Conservation (phyloP, 92 coral and sea anemone genomes). For the Scolanthus callimorphus region DNA sequence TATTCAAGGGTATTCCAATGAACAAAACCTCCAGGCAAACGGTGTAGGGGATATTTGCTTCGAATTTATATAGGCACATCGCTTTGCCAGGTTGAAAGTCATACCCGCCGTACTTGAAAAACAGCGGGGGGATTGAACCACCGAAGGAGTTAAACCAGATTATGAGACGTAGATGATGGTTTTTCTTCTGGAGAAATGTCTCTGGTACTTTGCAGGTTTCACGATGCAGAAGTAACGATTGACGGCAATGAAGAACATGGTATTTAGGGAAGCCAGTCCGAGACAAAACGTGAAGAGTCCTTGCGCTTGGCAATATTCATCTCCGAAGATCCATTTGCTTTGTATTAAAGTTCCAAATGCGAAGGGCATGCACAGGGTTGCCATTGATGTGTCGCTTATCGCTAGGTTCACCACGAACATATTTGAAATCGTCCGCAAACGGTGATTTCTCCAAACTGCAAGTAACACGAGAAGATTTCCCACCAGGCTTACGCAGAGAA, state of each 20-base stretch:
- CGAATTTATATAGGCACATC: constrained; percentile 48
- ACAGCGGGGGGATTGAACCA: constrained; percentile 49
- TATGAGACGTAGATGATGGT: constrained; percentile 5
- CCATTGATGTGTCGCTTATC: constrained; percentile 48
- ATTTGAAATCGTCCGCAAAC: constrained; percentile 46
- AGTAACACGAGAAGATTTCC: constrained; percentile 41
- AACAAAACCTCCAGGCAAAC: constrained; percentile 32
- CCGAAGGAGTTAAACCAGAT: constrained; percentile 38
- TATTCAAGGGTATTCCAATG: constrained; percentile 27
- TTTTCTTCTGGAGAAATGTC: constrained; percentile 15
- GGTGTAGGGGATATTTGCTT: constrained; percentile 46
- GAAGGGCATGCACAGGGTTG: constrained; percentile 52
- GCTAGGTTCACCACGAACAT: constrained; percentile 52
- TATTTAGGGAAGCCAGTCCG: constrained; percentile 44
- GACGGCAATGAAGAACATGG: constrained; percentile 46
- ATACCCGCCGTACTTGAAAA: constrained; percentile 28
- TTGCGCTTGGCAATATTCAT: constrained; percentile 37
- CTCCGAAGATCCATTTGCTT: constrained; percentile 28
- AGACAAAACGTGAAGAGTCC: constrained; percentile 44
- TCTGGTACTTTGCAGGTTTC: constrained; percentile 26
- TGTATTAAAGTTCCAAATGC: constrained; percentile 40
- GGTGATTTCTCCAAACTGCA: constrained; percentile 40
- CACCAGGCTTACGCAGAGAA: constrained; percentile 5
- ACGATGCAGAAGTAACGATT: constrained; percentile 48
- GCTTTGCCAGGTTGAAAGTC: constrained; percentile 68